These are phyloP conservation scores for Scaptomyza parva DNA, from an alignment of 2,888 invertebrate genomes.

Conservation along the genomic window DNA sequence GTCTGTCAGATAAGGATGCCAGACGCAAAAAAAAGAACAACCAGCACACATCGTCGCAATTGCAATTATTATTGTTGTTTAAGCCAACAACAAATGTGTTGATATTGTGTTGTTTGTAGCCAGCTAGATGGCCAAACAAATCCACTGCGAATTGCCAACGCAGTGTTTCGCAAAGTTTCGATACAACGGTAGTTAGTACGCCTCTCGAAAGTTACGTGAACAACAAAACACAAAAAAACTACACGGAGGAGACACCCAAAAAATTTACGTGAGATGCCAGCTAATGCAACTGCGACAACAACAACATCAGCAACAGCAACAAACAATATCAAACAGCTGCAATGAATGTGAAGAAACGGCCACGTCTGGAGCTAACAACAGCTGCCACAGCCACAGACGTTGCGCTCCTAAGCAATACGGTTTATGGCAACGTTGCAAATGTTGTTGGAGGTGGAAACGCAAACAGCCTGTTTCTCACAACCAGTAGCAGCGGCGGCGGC, in stretches of 20 bases:
- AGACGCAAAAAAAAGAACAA: constrained; percentile 49
- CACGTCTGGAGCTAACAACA: constrained; percentile 68
- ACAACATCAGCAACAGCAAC: constrained; percentile 2
- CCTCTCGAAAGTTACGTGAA: constrained; percentile 55
- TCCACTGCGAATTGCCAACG: constrained; percentile 37
- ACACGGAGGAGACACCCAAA: constrained; percentile 26
- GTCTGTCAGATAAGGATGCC: constrained; percentile 52
- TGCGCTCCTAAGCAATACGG: constrained; percentile 18
- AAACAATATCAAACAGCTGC: constrained; percentile 36
- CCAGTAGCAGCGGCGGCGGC: constrained; percentile 22
- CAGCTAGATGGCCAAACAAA: constrained; percentile 44
- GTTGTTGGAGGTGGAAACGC: neutral
- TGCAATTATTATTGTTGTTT: constrained; percentile 42
- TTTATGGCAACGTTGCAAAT: constrained; percentile 31
- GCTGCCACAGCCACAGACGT: constrained; percentile 42
- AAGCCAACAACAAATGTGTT: constrained; percentile 47
- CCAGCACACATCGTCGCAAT: constrained; percentile 51
- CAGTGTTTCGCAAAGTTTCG: constrained; percentile 30
- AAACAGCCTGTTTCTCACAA: constrained; percentile 53
- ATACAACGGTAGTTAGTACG: constrained; percentile 51
- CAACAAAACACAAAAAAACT: constrained; percentile 32
- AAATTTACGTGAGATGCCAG: constrained; percentile 36
- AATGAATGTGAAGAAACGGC: constrained; percentile 69
- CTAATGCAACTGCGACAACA: constrained; percentile 26
- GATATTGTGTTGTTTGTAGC: constrained; percentile 12